Evolutionary conservation across 2,113 vertebrate genomes (phyloP).

Genomic region (Cinclus mexicanus): DNA sequence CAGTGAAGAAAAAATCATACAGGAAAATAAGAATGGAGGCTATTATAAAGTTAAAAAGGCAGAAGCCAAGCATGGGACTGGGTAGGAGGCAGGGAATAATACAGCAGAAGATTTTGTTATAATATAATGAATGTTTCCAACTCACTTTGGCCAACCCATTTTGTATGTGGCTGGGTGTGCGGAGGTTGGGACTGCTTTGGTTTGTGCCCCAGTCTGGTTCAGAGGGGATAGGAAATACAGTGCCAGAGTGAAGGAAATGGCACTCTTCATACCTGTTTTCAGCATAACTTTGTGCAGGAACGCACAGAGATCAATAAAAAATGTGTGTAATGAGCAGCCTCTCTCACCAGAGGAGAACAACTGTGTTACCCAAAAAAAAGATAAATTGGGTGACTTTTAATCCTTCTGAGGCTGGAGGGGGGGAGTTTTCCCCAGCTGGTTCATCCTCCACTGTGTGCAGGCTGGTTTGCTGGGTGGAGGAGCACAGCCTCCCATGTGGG

Average conservation of each 20-base stretch:
- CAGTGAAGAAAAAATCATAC: not conserved
- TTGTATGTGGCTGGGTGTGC: fast-evolving
- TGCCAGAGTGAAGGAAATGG: not conserved
- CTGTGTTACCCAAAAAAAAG: not conserved
- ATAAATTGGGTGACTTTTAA: not conserved
- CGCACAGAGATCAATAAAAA: not conserved
- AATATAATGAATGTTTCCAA: not conserved
- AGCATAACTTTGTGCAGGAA: not conserved
- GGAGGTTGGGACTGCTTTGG: not conserved
- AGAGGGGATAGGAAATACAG: not conserved
- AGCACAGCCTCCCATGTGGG: not conserved
- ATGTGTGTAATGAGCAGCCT: not conserved
- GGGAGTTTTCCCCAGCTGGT: not conserved
- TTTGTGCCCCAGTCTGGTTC: not conserved
- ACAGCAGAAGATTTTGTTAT: not conserved
- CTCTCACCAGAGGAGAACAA: not conserved
- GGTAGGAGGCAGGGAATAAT: not conserved
- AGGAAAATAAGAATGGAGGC: not conserved
- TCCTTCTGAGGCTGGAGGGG: not conserved
- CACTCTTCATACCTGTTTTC: not conserved
- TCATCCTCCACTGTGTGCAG: not conserved
- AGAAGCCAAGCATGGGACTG: not conserved
- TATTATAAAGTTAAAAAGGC: not conserved
- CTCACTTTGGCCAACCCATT: not conserved
- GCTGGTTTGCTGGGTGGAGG: not conserved